Conservation (phyloP, 2,888 invertebrate species). For the Heteromyza rotundicornis region DNA sequence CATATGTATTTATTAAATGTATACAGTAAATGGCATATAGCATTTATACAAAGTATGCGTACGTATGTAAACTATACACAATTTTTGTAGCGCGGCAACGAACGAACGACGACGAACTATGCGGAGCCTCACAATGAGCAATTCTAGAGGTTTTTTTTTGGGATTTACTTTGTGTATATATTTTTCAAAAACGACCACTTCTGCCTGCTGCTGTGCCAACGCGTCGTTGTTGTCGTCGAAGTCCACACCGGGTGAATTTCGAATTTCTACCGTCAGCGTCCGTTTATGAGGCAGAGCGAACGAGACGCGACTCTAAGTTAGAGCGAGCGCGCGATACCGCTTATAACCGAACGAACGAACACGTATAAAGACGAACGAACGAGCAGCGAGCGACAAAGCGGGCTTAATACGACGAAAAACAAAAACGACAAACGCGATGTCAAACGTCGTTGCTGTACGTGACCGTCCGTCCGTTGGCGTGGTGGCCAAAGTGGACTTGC, state of each 20-base stretch:
- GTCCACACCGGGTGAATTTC: neutral
- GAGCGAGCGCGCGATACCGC: neutral
- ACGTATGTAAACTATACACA: constrained; percentile 3
- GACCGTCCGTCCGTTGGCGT: constrained; percentile 8
- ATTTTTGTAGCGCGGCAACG: neutral
- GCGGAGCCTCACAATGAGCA: neutral
- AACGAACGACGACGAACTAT: no score
- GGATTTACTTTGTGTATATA: neutral
- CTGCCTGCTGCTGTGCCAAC: neutral
- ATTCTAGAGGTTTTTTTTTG: neutral
- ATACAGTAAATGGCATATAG: neutral
- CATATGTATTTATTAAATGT: neutral
- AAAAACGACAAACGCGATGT: neutral
- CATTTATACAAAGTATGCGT: constrained; percentile 3
- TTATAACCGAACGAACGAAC: neutral
- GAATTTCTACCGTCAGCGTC: neutral
- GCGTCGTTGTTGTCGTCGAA: neutral
- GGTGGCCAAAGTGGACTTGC: constrained; percentile 6
- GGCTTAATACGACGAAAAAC: neutral
- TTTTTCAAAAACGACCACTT: no score
- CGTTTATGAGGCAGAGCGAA: neutral
- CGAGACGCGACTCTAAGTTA: neutral
- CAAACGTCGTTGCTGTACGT: constrained; percentile 6
- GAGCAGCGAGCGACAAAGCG: neutral
- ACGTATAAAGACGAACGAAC: neutral